Conservation (phyloP, 2,888 invertebrate species). For the Andrena bucephala region DNA sequence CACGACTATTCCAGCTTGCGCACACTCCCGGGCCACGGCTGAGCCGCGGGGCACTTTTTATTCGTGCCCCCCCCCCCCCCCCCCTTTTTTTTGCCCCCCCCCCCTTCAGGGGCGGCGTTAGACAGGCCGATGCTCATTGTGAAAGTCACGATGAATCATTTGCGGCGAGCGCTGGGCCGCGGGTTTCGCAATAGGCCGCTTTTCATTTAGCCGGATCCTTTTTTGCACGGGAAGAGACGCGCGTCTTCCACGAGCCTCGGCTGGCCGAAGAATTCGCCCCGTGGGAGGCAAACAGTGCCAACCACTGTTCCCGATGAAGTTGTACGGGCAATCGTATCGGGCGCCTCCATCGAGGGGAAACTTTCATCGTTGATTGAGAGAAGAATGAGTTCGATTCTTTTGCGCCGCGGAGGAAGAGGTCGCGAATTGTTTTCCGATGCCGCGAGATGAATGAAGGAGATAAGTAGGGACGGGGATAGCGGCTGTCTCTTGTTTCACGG, state of each 20-base stretch:
- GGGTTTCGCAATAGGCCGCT: constrained; percentile 40
- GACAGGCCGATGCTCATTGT: constrained; percentile 42
- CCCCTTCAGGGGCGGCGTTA: neutral
- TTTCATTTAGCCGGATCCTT: constrained; percentile 21
- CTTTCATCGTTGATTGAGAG: constrained; percentile 21
- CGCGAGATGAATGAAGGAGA: neutral
- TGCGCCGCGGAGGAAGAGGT: neutral
- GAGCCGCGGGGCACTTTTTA: constrained; percentile 26
- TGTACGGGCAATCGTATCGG: constrained; percentile 29
- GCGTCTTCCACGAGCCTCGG: neutral
- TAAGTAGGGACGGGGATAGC: neutral
- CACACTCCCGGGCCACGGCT: constrained; percentile 8
- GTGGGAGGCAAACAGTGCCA: constrained; percentile 29
- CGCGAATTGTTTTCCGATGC: constrained; percentile 14
- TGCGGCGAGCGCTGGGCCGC: constrained; percentile 10
- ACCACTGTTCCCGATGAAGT: constrained; percentile 36
- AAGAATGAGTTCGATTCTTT: constrained; percentile 11
- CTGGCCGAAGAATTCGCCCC: constrained; percentile 3
- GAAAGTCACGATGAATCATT: constrained; percentile 65
- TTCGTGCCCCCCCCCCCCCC: too few relatives aligned
- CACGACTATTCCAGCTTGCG: constrained; percentile 59
- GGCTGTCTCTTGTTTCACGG: neutral
- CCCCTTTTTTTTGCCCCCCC: neutral
- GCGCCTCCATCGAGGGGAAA: neutral
- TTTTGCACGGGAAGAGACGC: constrained; percentile 28